Evolutionary conservation across 1,140 invertebrate genomes (phyloP), one percentile per base, ranked within the genome.

Genomic region (Drosophila varians): DNA sequence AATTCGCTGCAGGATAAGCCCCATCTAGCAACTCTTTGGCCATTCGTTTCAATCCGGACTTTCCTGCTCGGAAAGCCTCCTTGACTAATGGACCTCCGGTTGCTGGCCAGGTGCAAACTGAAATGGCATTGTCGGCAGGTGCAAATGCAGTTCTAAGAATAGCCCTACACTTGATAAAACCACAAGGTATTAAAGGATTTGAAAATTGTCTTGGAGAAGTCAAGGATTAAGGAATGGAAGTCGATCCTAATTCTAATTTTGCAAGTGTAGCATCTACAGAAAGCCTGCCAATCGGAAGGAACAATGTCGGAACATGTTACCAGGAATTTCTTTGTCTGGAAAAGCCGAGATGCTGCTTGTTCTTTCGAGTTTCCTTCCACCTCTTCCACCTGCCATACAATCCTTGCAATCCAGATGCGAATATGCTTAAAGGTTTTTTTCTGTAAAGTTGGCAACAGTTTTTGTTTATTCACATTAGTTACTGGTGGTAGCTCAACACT

Each of bases 381-480:
- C 54, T 14, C 21, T 14, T 14, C 21, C 25, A n/a, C 14, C 21
- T 54, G 3, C 6, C 18, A 3, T 12, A 16, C n/a, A 31, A 4
- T 21, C 3, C 21, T 36, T 16, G 26, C 26, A 45, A 70, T 76
- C 65, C 57, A 71, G 38, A 26, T 40, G 31, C 51, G 34, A 42
- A 28, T 57, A 53, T 43, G 34, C 36, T 38, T 46, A 47, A 61
- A 25, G 34, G 26, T 31, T 8, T 51, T 62, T 46, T 40, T 28
- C 43, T 74, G 49, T 68, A 77, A 72, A 53, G 52, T 52, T 49
- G 46, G 21, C 56, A 80, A 77, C 68, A 74, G 25, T 74, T 61
- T 58, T 83, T 77, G 68, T 82, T 74, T 60, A 72, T 72, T 48
- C 42, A 55, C 49, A 65, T 74, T 77, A 74, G 74, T 74, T 56